These are phyloP conservation scores for Yasuhikotakia modesta DNA, from an alignment of 2,797 vertebrate genomes.

Conservation along the genomic window DNA sequence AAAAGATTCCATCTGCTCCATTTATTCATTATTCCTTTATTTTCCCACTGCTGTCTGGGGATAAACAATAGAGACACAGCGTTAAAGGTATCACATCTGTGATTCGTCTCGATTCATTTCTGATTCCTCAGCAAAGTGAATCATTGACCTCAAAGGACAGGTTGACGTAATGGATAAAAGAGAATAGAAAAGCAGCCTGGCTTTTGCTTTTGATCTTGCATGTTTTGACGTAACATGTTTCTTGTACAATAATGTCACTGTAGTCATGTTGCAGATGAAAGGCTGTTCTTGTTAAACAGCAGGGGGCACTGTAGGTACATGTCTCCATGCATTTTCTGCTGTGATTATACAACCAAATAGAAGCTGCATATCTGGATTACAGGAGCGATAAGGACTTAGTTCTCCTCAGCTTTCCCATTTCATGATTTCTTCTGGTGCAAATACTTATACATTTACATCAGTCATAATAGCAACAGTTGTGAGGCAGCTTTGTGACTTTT, in stretches of 20 bases:
- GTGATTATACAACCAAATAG: constrained; percentile 37
- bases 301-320: constrained; percentile 74
- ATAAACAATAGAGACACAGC: neutral
- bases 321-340: constrained; percentile 24
- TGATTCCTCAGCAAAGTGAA: neutral
- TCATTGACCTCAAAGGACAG: constrained; percentile 48
- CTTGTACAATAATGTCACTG: neutral
- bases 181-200: neutral
- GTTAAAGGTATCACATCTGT: too few relatives aligned
- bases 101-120: neutral
- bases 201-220: constrained; percentile 8
- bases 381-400: constrained; percentile 47
- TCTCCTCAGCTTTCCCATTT: constrained; percentile 23
- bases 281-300: constrained; percentile 59
- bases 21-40: neutral
- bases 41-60: neutral
- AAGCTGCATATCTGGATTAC: constrained; percentile 45
- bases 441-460: constrained; percentile 66
- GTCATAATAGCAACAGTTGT: constrained; percentile 59
- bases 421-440: constrained; percentile 41
- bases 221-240: constrained; percentile 10
- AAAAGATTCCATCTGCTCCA: neutral
- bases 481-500: constrained; percentile 48
- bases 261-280: constrained; percentile 6
- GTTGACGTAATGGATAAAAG: neutral